phyloP scores from a whole-genome alignment of 2,888 invertebrate genomes.

The Anagyrus pseudococci region DNA sequence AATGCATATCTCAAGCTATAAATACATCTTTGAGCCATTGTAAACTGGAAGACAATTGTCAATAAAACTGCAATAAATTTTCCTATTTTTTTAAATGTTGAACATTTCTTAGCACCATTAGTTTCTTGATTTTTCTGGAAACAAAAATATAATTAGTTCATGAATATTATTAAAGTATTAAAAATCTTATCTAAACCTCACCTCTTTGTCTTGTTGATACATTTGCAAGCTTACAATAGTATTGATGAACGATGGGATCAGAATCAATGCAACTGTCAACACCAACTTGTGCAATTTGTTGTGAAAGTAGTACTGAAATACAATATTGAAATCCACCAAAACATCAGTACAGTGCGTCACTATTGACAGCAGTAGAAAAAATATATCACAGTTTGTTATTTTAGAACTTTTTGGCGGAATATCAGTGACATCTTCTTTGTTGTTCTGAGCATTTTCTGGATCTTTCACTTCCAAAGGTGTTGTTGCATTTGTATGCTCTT shows the following conservation, averaged over 20 bases:
- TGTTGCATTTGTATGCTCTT: too few relatives aligned
- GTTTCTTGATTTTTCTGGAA: conserved; percentile 42
- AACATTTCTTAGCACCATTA: conserved; percentile 30
- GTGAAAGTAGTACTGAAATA: conserved; percentile 69
- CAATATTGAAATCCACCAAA: conserved; percentile 74
- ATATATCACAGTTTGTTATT: conserved; percentile 67
- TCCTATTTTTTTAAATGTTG: conserved; percentile 33
- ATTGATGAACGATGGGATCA: conserved; percentile 77
- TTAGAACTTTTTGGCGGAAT: conserved; percentile 48
- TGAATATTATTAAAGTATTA: neutral
- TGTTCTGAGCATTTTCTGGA: conserved; percentile 26
- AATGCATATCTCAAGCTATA: conserved; percentile 70
- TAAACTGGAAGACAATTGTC: conserved; percentile 71
- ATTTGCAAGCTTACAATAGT: conserved; percentile 77
- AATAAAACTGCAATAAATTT: conserved; percentile 39
- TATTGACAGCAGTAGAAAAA: conserved; percentile 72
- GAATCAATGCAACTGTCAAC: conserved; percentile 74
- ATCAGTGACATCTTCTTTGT: conserved; percentile 51
- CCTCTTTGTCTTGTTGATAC: conserved; percentile 62
- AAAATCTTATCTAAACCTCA: conserved; percentile 35
- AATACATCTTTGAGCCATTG: conserved; percentile 74
- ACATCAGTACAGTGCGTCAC: conserved; percentile 74
- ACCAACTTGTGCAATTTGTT: conserved; percentile 69
- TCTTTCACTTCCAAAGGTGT: conserved; percentile 13
- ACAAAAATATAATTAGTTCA: conserved; percentile 2